Percentiles rank a stretch among this genome's conserved stretches.
phyloP scores from a whole-genome alignment of 2,888 invertebrate genomes.

The Ectobius pallidus region DNA sequence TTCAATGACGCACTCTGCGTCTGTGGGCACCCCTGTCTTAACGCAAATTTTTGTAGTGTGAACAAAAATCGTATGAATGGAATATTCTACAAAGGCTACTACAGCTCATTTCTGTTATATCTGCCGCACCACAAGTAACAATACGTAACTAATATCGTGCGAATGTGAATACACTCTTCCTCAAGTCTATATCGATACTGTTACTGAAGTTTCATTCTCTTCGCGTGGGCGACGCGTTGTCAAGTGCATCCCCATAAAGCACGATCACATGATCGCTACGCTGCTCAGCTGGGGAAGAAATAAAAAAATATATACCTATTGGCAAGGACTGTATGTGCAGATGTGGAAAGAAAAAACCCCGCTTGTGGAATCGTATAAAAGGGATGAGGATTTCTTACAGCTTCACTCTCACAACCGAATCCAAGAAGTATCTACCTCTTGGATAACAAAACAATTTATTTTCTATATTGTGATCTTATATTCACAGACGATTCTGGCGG shows the following conservation, averaged over 20 bases:
- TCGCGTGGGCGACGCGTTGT: conserved; percentile 2
- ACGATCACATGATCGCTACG: conserved; percentile 3
- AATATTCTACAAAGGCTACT: too few species aligned
- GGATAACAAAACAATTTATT: neutral
- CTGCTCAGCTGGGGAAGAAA: neutral
- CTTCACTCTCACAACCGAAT: neutral
- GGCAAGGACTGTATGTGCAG: conserved; percentile 18
- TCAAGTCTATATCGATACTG: neutral
- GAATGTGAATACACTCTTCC: neutral
- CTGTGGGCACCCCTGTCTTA: too few species aligned
- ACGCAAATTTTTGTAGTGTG: too few species aligned
- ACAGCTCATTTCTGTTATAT: too few species aligned
- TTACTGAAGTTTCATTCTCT: neutral
- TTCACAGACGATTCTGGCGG: too few species aligned
- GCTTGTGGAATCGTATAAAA: conserved; percentile 14
- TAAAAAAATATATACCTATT: neutral
- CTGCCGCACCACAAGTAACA: too few species aligned
- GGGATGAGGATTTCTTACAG: neutral
- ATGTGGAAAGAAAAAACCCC: conserved; percentile 6
- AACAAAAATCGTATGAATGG: too few species aligned
- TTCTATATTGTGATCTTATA: too few species aligned
- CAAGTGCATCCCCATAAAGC: conserved; percentile 13
- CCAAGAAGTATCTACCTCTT: conserved; percentile 8
- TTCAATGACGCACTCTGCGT: too few species aligned
- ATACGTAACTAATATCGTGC: neutral